Base-by-base conservation (phyloP, 2,797 vertebrate species). In the Sebastes miniatus region DNA sequence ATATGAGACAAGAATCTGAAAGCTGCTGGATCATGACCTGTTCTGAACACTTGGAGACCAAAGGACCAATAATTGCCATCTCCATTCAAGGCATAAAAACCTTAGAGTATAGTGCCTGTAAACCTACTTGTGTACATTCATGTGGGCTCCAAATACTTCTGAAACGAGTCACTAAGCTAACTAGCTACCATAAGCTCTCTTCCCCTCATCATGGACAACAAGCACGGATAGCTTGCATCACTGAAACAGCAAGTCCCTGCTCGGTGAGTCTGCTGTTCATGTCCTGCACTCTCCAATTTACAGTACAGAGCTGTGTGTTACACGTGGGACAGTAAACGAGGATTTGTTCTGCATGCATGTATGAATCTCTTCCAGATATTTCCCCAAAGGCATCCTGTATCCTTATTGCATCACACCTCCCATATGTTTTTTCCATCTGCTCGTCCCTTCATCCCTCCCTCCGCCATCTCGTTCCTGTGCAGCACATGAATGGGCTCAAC, bases 341-440 rank as follows among this genome's bases (percentile, higher is more conserved):
- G 74, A 81, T 86, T 83, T 76, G 59, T 80, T 86, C 75, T 83
- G 78, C 82, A 86, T 78, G 85, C 84, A 83, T 73, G 77, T 79
- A 66, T 83, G 83, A 88, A 73, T 82, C 61, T 83, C 43, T 24
- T 64, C 67, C 76, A 81, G 61, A 76, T 89, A 88, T 89, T 87
- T 86, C 89, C 92, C 88, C 68, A 14, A 88, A 85, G 88, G 84
- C 72, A 3, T 61, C 67, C 74, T 31, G 76, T 76, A 83, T 81
- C 70, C 86, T 88, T 87, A 81, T 90, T 90, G 86, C 80, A 84
- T 90, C 88, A 89, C 76, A 88, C 36, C 32, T 87, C 77, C 78
- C 87, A 86, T 91, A 89, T 88, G 84, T 79, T 84, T 89, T 86
- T 77, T 82, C 88, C 89, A 91, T 92, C 91, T 91, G 89, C 71